Conservation (phyloP, 2,888 invertebrate species). For the Euzetes globulus region DNA sequence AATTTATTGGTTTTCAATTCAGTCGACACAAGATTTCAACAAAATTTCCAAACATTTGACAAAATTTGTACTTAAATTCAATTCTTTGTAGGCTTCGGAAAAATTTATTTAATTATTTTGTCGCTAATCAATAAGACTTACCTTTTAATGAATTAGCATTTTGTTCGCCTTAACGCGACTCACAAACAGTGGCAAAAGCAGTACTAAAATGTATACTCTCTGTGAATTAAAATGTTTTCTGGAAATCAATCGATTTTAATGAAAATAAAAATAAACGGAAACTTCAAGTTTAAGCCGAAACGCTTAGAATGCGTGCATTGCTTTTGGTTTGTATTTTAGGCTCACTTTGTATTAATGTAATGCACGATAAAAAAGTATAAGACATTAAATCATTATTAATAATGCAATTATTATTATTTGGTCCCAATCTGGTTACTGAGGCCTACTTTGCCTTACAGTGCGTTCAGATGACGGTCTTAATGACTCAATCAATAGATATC, state of each 20-base stretch:
- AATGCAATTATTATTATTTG: slow-evolving; percentile 31
- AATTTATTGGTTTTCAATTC: background rate
- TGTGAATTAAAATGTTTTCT: background rate
- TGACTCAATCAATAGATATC: slow-evolving; percentile 28
- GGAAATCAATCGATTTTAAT: slow-evolving; percentile 19
- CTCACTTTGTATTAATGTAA: background rate
- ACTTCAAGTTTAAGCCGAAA: slow-evolving; percentile 16
- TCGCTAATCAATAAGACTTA: slow-evolving; percentile 17
- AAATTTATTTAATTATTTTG: background rate
- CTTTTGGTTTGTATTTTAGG: background rate
- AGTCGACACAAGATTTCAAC: too few species aligned
- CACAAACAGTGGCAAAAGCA: background rate
- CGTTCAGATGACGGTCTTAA: slow-evolving; percentile 22
- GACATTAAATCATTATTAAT: slow-evolving; percentile 32
- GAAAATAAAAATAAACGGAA: slow-evolving; percentile 16
- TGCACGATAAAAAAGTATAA: slow-evolving; percentile 26
- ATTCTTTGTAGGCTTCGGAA: background rate
- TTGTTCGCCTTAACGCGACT: background rate
- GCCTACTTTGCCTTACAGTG: slow-evolving; percentile 23
- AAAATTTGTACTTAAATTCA: too few species aligned
- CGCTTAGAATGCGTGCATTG: background rate
- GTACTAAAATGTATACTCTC: background rate
- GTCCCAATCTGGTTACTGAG: slow-evolving; percentile 28
- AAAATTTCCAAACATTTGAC: too few species aligned
- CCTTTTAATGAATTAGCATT: slow-evolving; percentile 27